Conservation (phyloP, 2,113 vertebrate species). For the Amphiprion percula region DNA sequence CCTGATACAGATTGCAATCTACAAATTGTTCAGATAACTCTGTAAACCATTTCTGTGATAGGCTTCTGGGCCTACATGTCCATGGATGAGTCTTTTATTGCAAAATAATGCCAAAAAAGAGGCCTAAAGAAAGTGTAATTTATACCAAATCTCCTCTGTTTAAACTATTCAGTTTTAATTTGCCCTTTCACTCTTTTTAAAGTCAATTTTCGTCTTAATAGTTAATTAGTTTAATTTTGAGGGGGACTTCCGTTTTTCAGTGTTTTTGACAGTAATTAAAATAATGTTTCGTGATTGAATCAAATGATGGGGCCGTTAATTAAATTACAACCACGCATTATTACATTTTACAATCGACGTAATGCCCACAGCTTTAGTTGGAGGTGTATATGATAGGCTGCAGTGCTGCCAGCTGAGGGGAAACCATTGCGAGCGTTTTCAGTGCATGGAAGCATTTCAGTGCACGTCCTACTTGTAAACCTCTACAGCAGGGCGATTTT, state of each 20-base stretch:
- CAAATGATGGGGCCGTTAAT: not conserved
- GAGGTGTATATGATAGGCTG: conserved; percentile 42
- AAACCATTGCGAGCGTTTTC: conserved; percentile 54
- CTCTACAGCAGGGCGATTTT: conserved; percentile 76
- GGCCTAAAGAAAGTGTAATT: not conserved
- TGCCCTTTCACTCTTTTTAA: not conserved
- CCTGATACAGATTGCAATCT: not conserved
- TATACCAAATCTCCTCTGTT: no score
- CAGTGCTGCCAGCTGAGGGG: conserved; percentile 45
- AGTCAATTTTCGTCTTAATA: not conserved
- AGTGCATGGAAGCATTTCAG: conserved; percentile 59
- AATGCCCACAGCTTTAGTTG: not conserved
- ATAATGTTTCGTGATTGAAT: not conserved
- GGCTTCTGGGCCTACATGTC: no score
- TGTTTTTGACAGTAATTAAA: not conserved
- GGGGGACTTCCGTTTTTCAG: not conserved
- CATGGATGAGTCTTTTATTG: not conserved
- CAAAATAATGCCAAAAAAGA: not conserved
- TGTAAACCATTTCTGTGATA: not conserved
- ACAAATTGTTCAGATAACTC: conserved; percentile 8
- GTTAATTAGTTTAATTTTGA: not conserved
- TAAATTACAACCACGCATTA: not conserved
- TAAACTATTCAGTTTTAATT: not conserved
- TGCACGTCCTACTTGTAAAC: conserved; percentile 74
- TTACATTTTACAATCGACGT: conserved; percentile 23